Base-by-base conservation (phyloP, 2,797 vertebrate genomes). In the Thaleichthys pacificus region DNA sequence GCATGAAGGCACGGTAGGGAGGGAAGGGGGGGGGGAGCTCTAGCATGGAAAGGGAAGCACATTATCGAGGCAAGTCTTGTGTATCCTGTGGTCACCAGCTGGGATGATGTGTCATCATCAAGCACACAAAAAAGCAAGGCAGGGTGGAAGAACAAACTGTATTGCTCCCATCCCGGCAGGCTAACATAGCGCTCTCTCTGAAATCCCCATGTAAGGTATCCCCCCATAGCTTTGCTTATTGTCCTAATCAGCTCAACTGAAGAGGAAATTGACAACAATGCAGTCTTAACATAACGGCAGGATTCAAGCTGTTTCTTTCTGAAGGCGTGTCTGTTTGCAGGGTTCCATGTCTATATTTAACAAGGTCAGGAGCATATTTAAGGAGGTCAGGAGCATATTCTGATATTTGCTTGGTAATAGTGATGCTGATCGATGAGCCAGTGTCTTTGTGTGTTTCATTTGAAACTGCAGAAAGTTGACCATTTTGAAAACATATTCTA, bases 11-110 rank as follows among this genome's bases (percentile, higher is more conserved):
- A 6, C 68, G 56, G 72, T 62, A 74, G 73, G 73, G 66, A 38
- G 69, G 76, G 61, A 78, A 72, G 35, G 65, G 63, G 65, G 67
- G 81, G 74, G 77, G 80, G 81, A 79, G 72, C 32, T 66, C 42
- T 30, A 76, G 58, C 72, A 51, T 30, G 21, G 57, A 62, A 38
- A 14, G 47, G 51, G 19, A 54, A 54, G 51, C 51, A 54, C 51
- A 3, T n/a, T 54, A 54, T 54, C 51, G 0, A 54, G 51, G 19
- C 14, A 1, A 54, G 14, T 19, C 51, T 54, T 54, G 17, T 54
- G 51, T 54, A 54, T 54, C 51, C 51, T 54, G 51, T 8, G 5
- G 51, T 54, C 51, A 54, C 51, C 51, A n/a, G 3, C 51, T n/a
- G 19, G 51, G 14, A n/a, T 54, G 51, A 54, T 54, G 51, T 19